Evolutionary conservation across 2,888 invertebrate species (phyloP).

Genomic region (Xanthorhoe spadicearia): DNA sequence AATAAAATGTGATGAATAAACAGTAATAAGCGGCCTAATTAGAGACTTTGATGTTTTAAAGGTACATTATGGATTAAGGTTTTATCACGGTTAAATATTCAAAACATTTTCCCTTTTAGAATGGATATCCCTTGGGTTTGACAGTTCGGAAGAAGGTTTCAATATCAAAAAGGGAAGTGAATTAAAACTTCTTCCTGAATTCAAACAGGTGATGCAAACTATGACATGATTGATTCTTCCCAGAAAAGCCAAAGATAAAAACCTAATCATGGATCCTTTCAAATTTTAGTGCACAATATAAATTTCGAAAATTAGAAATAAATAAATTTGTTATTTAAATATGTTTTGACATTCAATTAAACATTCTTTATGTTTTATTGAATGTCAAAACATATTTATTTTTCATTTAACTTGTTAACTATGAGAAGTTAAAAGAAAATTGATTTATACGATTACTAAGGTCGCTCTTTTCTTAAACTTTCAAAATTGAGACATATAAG

Average conservation of each 20-base stretch:
- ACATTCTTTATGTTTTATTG: neutral
- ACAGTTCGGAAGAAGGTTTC: neutral
- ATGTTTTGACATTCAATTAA: no score
- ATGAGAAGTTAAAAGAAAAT: neutral
- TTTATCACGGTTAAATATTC: constrained; percentile 18
- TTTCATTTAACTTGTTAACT: neutral
- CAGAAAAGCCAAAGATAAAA: no score
- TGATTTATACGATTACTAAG: neutral
- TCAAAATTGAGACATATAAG: constrained; percentile 1
- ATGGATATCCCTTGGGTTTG: neutral
- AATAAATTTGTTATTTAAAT: no score
- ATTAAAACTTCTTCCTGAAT: no score
- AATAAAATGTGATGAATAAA: constrained; percentile 25
- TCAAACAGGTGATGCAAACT: no score
- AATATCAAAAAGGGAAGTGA: no score
- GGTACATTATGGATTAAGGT: neutral
- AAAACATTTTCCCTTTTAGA: constrained; percentile 6
- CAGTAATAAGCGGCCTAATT: constrained; percentile 12
- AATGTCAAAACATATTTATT: neutral
- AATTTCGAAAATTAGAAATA: no score
- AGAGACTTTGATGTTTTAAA: constrained; percentile 24
- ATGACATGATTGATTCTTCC: no score
- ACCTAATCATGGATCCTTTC: no score
- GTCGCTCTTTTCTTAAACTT: neutral
- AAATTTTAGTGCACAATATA: no score